Conservation (phyloP, 2,888 invertebrate genomes). For the Polylopha cassiicola region DNA sequence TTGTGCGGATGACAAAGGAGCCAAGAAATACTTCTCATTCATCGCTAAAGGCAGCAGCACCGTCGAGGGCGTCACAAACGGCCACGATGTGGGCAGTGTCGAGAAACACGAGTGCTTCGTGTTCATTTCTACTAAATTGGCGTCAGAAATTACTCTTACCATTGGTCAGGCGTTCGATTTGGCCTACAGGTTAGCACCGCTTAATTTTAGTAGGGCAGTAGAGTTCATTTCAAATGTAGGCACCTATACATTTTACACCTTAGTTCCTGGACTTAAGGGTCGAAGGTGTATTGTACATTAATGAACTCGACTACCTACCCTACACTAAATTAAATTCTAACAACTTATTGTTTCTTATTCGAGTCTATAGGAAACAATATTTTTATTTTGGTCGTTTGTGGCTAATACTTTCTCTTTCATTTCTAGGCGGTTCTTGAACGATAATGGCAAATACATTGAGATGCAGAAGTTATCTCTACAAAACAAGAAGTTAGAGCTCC, state of each 20-base stretch:
- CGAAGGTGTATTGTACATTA: no score
- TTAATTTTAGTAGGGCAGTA: no score
- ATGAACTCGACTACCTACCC: no score
- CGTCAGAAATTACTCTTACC: constrained; percentile 97
- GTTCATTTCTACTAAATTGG: constrained; percentile 97
- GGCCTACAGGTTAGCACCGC: constrained; percentile 90
- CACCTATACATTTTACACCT: no score
- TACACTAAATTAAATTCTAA: no score
- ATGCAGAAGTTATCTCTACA: constrained; percentile 91
- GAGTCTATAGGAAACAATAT: no score
- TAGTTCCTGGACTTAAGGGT: no score
- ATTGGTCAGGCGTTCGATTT: constrained; percentile 99
- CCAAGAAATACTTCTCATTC: constrained; percentile 97
- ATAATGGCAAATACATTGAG: constrained; percentile 92
- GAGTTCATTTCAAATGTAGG: no score
- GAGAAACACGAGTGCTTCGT: constrained; percentile 97
- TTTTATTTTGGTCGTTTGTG: no score
- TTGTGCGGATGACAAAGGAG: constrained; percentile 99
- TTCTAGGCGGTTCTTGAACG: constrained; percentile 92
- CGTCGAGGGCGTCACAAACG: constrained; percentile 49
- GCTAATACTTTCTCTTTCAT: constrained; percentile 8
- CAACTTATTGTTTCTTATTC: no score
- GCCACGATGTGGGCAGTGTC: constrained; percentile 60
- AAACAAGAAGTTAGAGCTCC: constrained; percentile 91
- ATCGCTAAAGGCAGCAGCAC: constrained; percentile 84